Percentiles rank a stretch among this genome's conserved stretches.
Conservation (phyloP, 2,888 invertebrate genomes). For the Gastrophysa polygoni region DNA sequence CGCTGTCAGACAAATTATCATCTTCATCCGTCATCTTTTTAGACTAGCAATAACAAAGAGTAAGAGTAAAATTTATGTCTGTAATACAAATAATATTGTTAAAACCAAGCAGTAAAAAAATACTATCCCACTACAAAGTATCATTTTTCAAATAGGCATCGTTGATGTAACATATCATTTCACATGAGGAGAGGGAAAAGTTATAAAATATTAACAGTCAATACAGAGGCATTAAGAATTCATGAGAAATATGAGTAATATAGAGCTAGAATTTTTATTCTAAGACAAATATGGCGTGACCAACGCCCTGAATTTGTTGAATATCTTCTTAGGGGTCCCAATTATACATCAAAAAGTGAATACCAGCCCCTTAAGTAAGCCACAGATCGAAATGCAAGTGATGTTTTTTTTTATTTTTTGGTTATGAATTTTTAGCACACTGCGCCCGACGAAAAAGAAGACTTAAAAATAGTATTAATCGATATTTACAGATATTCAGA, state of each 20-base stretch:
- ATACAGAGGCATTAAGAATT: constrained; percentile 36
- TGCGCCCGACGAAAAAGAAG: constrained; percentile 41
- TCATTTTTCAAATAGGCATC: too few relatives aligned
- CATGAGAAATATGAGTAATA: constrained; percentile 33
- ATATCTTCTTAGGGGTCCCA: constrained; percentile 15
- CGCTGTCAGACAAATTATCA: constrained; percentile 67
- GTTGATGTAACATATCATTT: neutral
- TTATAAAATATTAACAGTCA: constrained; percentile 24
- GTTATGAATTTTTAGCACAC: constrained; percentile 60
- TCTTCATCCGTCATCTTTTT: constrained; percentile 57
- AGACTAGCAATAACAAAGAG: constrained; percentile 45
- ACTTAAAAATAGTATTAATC: constrained; percentile 31
- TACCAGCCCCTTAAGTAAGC: constrained; percentile 25
- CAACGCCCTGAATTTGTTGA: constrained; percentile 54
- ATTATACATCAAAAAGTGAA: constrained; percentile 25
- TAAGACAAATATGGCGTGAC: constrained; percentile 57
- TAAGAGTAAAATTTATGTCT: constrained; percentile 33
- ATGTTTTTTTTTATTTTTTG: constrained; percentile 55
- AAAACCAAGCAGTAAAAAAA: constrained; percentile 32
- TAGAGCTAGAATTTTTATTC: constrained; percentile 47
- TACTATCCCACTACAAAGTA: too few relatives aligned
- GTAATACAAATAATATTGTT: constrained; percentile 32
- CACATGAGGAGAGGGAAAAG: constrained; percentile 3
- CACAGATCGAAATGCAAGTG: constrained; percentile 32
- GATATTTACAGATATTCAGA: constrained; percentile 17